Conservation (phyloP, 2,888 invertebrate genomes). For the Hetaerina titia region DNA sequence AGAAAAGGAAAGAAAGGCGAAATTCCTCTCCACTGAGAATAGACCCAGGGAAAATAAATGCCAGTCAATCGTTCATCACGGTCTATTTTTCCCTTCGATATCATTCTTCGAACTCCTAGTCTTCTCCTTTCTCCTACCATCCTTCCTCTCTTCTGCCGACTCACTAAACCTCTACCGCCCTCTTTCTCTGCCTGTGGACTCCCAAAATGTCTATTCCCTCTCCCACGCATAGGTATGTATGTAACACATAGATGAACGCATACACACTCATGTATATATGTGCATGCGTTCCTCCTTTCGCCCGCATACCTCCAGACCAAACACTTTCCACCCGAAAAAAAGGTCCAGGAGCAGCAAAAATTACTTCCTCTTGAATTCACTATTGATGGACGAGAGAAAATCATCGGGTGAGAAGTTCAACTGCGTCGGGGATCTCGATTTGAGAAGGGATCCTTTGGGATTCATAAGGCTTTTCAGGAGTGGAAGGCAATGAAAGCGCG, state of each 20-base stretch:
- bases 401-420: conserved; percentile 3
- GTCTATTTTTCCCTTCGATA: background rate
- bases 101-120: background rate
- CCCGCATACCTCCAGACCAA: conserved; percentile 19
- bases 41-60: background rate
- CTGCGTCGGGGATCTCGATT: background rate
- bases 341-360: background rate
- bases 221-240: background rate
- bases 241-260: background rate
- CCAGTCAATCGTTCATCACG: background rate
- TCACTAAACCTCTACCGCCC: background rate
- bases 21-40: background rate
- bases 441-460: background rate
- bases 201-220: background rate
- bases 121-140: background rate
- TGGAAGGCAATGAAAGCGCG: background rate
- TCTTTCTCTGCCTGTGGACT: background rate
- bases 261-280: background rate
- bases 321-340: background rate
- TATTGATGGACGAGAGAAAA: conserved; percentile 21
- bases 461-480: background rate
- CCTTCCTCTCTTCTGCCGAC: background rate
- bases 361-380: background rate
- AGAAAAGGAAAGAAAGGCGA: background rate
- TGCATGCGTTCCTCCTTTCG: background rate